Evolutionary conservation across 2,888 invertebrate genomes (phyloP).

Genomic region (Microctonus hyperodae): DNA sequence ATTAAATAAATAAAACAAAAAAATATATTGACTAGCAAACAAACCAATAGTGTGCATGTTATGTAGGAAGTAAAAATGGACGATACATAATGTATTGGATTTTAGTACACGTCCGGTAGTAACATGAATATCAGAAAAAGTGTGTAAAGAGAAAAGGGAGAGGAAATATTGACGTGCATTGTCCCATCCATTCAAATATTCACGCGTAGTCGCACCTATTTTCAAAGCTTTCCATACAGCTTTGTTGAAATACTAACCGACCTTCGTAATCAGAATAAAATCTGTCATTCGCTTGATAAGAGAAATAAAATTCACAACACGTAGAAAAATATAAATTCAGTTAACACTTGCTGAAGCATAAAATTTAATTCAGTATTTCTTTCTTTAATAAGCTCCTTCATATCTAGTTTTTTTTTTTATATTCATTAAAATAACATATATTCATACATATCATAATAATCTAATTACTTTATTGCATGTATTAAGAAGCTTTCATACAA

Average conservation of each 20-base stretch:
- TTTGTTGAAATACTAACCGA: background rate
- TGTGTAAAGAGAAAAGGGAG: background rate
- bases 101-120: background rate
- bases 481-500: too few species aligned
- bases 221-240: background rate
- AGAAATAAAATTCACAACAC: background rate
- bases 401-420: too few species aligned
- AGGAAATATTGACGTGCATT: constrained; percentile 13
- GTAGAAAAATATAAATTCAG: too few species aligned
- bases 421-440: too few species aligned
- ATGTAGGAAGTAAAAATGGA: background rate
- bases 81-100: background rate
- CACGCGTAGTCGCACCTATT: constrained; percentile 20
- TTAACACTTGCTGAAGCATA: too few species aligned
- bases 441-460: too few species aligned
- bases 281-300: background rate
- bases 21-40: background rate
- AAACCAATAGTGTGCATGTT: too few species aligned
- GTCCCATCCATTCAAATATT: constrained; percentile 13
- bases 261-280: background rate
- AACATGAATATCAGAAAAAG: background rate
- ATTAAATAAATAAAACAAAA: background rate
- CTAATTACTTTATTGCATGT: too few species aligned
- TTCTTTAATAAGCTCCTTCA: too few species aligned
- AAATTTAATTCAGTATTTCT: too few species aligned